Base-by-base conservation (phyloP, 2,113 vertebrate genomes). In the Vidua macroura region DNA sequence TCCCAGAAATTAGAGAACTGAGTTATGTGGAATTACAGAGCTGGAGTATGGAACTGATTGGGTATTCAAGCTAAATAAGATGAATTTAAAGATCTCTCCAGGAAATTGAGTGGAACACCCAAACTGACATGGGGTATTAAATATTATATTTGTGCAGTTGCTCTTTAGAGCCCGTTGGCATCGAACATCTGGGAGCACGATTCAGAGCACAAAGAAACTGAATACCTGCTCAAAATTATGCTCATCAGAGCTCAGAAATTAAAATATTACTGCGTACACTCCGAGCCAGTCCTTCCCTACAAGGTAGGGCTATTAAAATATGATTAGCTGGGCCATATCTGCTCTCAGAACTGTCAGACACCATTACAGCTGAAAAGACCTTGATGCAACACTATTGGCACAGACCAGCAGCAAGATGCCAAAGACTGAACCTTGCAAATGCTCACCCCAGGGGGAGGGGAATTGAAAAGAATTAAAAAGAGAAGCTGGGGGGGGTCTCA, bases 51-150 rank as follows among this genome's bases (percentile, higher is more conserved):
- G 96, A 96, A 96, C 96, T 98, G 97, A 98, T 98, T 98, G 98
- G 97, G 44, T 73, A 93, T 43, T 97, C 97, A 77, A 80, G 97
- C 96, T 95, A 89, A 96, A 97, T 92, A 96, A 98, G 97, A 97
- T 31, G 93, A 96, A 93, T 97, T 98, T 98, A 96, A 97, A 98
- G 95, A 97, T 98, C 98, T 96, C 97, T 95, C 97, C 98, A 98
- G 98, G 98, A 98, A 98, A 98, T 98, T 98, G 98, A 98, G 97
- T 98, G 97, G 98, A 98, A 98, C 98, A 98, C 97, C 96, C 97
- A 95, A 97, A 97, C 98, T 97, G 97, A 98, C 98, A 98, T 98
- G 96, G 56, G n/a, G 93, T 97, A 98, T 98, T 97, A 98, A 97
- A 96, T 97, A 96, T 94, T 97, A 75, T 95, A 96, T 97, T 96